Conservation (phyloP, 2,113 vertebrate species). For the Sceloporus tristichus region DNA sequence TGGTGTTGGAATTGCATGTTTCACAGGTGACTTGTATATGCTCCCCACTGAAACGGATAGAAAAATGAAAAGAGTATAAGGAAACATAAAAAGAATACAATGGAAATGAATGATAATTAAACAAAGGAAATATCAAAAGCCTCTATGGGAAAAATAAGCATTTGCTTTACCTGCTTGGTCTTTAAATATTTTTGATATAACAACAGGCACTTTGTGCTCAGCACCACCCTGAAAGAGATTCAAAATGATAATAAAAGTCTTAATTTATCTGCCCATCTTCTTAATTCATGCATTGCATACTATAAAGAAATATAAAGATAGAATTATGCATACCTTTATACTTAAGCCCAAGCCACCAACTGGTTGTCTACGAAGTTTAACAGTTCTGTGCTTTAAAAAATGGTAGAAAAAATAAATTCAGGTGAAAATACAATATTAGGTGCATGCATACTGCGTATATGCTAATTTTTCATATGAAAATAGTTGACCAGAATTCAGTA, state of each 20-base stretch:
- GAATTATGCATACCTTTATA: constrained; percentile 88
- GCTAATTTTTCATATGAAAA: not conserved
- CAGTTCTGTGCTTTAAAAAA: constrained; percentile 99
- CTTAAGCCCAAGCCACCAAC: constrained; percentile 93
- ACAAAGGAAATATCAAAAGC: not conserved
- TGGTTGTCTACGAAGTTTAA: constrained; percentile 91
- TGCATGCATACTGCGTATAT: not conserved
- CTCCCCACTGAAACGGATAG: not conserved
- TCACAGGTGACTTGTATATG: not conserved
- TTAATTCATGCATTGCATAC: not conserved
- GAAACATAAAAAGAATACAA: not conserved
- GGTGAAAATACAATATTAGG: constrained; percentile 68
- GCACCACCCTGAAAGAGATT: constrained; percentile 89
- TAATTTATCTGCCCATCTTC: not conserved
- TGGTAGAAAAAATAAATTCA: constrained; percentile 78
- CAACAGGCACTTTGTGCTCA: constrained; percentile 93
- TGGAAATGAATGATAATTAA: not conserved
- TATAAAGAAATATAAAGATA: not conserved
- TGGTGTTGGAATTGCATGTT: not conserved
- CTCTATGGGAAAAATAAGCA: not conserved
- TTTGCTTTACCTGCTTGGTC: constrained; percentile 92
- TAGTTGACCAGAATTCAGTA: not conserved
- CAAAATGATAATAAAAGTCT: not conserved
- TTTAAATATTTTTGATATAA: constrained; percentile 97
- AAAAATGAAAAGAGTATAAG: not conserved